Evolutionary conservation across 92 coral and sea anemone species (phyloP), one percentile per base, ranked within the genome.

Genomic region (Parazoanthus darwini): DNA sequence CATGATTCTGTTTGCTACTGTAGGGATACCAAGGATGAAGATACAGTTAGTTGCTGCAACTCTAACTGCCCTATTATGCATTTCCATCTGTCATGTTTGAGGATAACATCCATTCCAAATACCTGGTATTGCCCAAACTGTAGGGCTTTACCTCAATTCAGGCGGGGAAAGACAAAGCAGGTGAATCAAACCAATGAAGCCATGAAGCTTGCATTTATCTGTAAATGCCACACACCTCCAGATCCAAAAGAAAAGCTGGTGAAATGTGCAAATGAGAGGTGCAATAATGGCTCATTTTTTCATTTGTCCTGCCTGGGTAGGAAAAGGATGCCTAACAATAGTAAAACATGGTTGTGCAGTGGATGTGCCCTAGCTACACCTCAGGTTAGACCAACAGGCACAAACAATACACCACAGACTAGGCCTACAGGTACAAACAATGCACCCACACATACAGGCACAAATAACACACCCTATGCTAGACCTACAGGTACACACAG

Each of bases 71-170:
- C 76, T 13, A 89, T 89, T 82, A 48, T 38, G 35, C 42, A 6
- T 74, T 82, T 89, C 74, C 88, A 82, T 13, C 56, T 89, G 29
- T 74, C 81, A 4, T 89, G 91, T 42, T 80, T 89, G 65, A 79
- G 88, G 51, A 74, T 89, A 29, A 22, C 42, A 37, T 43, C 20
- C 44, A 38, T 71, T 25, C 81, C 91, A 38, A 89, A 89, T 42
- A 82, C 83, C 70, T 89, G 91, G 91, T 79, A 81, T 77, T 89
- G 91, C 72, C 91, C 87, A 75, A 78, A 89, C 25, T 89, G 91
- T 43, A 89, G 91, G 59, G 56, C 68, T n/a, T 38, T 75, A 42
- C 88, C 88, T 36, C 70, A 74, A 51, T 89, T 89, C 72, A 79
- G 71, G 59, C 77, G 91, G 71, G 88, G 88, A 70, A 58, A 50